Base-by-base conservation (phyloP, 2,113 vertebrate species). In the Urocitellus parryii region DNA sequence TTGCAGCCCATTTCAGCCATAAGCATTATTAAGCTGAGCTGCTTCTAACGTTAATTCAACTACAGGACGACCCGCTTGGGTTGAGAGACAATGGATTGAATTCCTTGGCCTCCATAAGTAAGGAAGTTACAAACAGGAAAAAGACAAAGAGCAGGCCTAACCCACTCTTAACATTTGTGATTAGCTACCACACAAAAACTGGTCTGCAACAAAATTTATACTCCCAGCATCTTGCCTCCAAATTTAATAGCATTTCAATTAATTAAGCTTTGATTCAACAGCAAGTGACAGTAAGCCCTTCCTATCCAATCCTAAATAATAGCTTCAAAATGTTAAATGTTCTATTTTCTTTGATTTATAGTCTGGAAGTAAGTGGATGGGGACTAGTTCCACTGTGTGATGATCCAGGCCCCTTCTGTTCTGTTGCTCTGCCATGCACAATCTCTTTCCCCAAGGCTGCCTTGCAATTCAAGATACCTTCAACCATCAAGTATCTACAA, bases 161-260 rank as follows among this genome's bases (percentile, higher is more conserved):
- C 6, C 3, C 58, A 82, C 34, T 65, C 61, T 68, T 83, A 91
- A 86, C 34, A 77, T 2, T 63, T 81, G 27, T 45, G 27, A 88
- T 77, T 74, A 80, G 77, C 7, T 77, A 37, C 65, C 9, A 24
- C 13, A 20, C 34, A 78, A 67, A 29, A 61, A 5, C 39, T 83
- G 76, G 18, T 58, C 74, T 51, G 58, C 22, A 90, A 79, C 16
- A 94, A 96, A 87, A 84, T 80, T 95, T 20, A 90, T 90, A 61
- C 27, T 94, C 42, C 11, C 39, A 83, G 56, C 18, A 79, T 76
- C n/a, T 84, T 87, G 48, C 24, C 42, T 88, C 51, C 42, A 90
- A 95, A 27, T 56, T 73, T 73, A 90, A 83, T 34, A 25, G 4
- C 14, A 72, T 84, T 7, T 74, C 8, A 42, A 56, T 70, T 89